phyloP scores from a whole-genome alignment of 2,797 vertebrate species.

The Pteronotus mesoamericanus region DNA sequence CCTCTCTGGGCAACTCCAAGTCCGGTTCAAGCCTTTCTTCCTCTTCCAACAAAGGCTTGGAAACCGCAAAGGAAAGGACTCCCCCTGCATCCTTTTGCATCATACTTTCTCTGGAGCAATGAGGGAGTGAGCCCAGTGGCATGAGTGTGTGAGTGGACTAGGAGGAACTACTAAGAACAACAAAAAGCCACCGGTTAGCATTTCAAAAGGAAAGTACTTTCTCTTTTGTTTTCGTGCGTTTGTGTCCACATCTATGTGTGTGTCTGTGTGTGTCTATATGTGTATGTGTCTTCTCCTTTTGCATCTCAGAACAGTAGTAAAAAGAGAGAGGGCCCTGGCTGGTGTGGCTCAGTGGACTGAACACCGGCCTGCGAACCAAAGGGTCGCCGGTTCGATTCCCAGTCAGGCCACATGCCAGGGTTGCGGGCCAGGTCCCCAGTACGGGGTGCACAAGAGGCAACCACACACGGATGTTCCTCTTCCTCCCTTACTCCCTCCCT shows the following conservation, averaged over 20 bases:
- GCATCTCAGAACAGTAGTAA: not conserved
- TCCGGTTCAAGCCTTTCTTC: not conserved
- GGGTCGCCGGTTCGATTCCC: too few species aligned
- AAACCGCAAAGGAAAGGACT: not conserved
- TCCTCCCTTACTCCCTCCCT: too few species aligned
- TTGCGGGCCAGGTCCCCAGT: too few species aligned
- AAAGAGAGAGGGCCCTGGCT: too few species aligned
- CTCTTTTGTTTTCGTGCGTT: not conserved
- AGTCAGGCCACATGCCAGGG: too few species aligned
- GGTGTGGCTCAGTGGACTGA: too few species aligned
- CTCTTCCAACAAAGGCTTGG: not conserved
- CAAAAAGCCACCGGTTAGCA: not conserved
- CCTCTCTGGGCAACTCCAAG: not conserved
- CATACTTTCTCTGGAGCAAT: fast-evolving
- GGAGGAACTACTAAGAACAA: not conserved
- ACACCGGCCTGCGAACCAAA: too few species aligned
- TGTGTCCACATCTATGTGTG: not conserved
- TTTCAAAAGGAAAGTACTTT: not conserved
- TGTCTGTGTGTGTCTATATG: too few species aligned
- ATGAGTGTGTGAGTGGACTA: not conserved
- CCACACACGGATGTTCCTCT: too few species aligned
- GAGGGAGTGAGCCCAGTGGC: not conserved
- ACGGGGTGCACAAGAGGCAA: too few species aligned
- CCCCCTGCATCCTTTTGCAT: not conserved
- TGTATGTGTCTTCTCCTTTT: not conserved